Evolutionary conservation across 2,888 invertebrate genomes (phyloP).

Genomic region (Sussaba pulchella): DNA sequence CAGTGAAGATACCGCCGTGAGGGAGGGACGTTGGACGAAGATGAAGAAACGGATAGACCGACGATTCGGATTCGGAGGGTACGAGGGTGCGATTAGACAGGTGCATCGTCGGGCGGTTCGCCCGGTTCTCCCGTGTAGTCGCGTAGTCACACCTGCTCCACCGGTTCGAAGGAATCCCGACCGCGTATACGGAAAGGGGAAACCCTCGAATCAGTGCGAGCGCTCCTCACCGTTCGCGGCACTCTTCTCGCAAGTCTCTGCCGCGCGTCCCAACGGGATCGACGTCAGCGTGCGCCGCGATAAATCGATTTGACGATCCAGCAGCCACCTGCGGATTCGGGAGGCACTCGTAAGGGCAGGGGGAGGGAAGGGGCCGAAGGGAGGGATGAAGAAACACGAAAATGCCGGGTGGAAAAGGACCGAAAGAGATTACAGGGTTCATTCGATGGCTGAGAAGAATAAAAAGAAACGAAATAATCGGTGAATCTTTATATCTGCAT

Average conservation of each 20-base stretch:
- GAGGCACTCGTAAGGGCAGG: constrained; percentile 61
- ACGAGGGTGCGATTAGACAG: constrained; percentile 68
- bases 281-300: constrained; percentile 45
- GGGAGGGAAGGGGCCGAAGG: constrained; percentile 31
- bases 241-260: constrained; percentile 6
- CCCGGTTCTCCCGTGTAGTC: constrained; percentile 43
- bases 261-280: constrained; percentile 54
- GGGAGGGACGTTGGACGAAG: neutral
- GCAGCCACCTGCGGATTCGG: constrained; percentile 65
- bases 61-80: constrained; percentile 51
- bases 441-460: neutral
- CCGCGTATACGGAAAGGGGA: constrained; percentile 36
- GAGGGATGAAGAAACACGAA: constrained; percentile 45
- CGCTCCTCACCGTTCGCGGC: constrained; percentile 16
- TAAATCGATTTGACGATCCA: constrained; percentile 64
- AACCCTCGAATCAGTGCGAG: constrained; percentile 62
- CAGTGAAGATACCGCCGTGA: neutral
- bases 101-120: constrained; percentile 59
- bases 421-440: constrained; percentile 54
- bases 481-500: constrained; percentile 2
- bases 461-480: neutral
- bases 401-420: constrained; percentile 15
- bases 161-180: constrained; percentile 46
- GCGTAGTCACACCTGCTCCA: constrained; percentile 63
- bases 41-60: constrained; percentile 7